phyloP scores from a whole-genome alignment of 2,888 invertebrate species.

The Troilus luridus region DNA sequence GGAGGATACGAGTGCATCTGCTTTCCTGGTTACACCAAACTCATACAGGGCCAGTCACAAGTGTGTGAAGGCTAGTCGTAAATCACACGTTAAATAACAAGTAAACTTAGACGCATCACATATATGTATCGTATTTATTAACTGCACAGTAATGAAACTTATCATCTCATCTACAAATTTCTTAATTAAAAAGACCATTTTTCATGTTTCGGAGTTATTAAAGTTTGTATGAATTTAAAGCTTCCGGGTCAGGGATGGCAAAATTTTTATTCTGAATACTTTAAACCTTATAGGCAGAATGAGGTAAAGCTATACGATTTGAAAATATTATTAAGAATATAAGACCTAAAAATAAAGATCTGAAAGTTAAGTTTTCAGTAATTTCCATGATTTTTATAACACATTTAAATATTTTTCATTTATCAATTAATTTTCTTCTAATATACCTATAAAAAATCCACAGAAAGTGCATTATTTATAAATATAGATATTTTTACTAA shows the following conservation, averaged over 20 bases:
- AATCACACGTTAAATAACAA: slow-evolving; percentile 59
- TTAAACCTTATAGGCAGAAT: too few species aligned
- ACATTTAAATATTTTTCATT: too few species aligned
- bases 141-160: slow-evolving; percentile 37
- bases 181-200: background rate
- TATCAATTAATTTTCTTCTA: too few species aligned
- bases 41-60: slow-evolving; percentile 69
- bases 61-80: slow-evolving; percentile 72
- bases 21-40: slow-evolving; percentile 76
- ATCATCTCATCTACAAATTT: slow-evolving; percentile 28
- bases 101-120: slow-evolving; percentile 58
- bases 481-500: background rate
- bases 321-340: too few species aligned
- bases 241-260: background rate
- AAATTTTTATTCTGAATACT: background rate
- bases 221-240: background rate
- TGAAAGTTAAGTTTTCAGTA: too few species aligned
- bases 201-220: background rate
- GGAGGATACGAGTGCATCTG: slow-evolving; percentile 86
- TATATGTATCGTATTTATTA: slow-evolving; percentile 53
- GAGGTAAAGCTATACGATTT: too few species aligned
- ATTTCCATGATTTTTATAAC: too few species aligned
- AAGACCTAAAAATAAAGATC: too few species aligned
- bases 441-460: too few species aligned
- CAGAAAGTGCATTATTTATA: too few species aligned